Evolutionary conservation across 2,113 vertebrate genomes (phyloP).

Genomic region (Formicarius rufipectus): DNA sequence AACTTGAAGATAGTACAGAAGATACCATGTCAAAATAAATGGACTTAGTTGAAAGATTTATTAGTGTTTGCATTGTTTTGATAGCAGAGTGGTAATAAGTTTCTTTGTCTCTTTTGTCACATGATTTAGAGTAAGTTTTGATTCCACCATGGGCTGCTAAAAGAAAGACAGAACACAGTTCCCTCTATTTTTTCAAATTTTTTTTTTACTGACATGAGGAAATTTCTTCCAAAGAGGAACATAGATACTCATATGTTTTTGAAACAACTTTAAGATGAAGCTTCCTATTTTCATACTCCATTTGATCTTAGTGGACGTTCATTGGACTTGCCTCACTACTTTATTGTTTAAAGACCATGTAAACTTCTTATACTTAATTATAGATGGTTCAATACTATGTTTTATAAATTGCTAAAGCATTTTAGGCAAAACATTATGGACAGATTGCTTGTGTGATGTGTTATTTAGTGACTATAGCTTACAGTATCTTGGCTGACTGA

Average conservation of each 20-base stretch:
- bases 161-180: neutral
- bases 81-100: neutral
- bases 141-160: neutral
- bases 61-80: constrained; percentile 14
- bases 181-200: neutral
- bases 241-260: neutral
- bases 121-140: neutral
- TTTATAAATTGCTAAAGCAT: constrained; percentile 37
- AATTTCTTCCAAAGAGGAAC: constrained; percentile 12
- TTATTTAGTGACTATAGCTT: constrained; percentile 14
- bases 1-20: neutral
- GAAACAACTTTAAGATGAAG: neutral
- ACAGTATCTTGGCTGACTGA: neutral
- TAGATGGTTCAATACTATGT: neutral
- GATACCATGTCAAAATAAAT: neutral
- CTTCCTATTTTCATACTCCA: constrained; percentile 28
- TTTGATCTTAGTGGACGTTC: constrained; percentile 19
- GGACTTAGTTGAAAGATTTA: neutral
- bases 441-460: neutral
- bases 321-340: constrained; percentile 38
- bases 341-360: constrained; percentile 51
- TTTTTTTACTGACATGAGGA: neutral
- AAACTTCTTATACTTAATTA: constrained; percentile 18
- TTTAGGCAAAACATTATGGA: constrained; percentile 20
- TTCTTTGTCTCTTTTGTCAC: neutral